Conservation (phyloP, 2,113 vertebrate species). For the Hemibagrus wyckioides region DNA sequence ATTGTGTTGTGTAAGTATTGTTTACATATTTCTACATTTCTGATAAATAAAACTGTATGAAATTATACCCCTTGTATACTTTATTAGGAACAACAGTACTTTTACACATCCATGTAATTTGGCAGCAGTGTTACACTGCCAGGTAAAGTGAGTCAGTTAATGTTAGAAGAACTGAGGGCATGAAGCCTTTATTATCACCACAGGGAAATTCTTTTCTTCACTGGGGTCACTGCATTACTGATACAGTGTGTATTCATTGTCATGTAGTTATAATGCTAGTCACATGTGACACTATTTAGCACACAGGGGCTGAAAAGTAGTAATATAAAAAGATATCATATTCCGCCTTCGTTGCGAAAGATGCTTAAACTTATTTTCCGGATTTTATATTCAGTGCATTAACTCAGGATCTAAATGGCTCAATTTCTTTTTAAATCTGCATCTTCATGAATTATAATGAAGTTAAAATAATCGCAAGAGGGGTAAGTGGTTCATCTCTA, state of each 20-base stretch:
- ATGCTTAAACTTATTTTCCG: neutral
- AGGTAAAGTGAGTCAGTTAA: neutral
- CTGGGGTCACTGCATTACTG: neutral
- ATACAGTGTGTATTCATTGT: neutral
- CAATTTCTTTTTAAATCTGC: neutral
- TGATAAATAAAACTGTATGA: neutral
- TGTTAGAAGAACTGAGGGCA: too few relatives aligned
- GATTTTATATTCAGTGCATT: neutral
- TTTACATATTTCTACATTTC: neutral
- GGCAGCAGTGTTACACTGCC: too few relatives aligned
- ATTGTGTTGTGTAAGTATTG: neutral
- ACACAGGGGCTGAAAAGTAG: neutral
- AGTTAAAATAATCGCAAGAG: neutral
- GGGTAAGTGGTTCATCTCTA: neutral
- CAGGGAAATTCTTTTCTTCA: too few relatives aligned
- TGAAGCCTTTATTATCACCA: too few relatives aligned
- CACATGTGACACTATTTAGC: neutral
- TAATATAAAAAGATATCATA: neutral
- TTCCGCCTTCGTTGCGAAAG: neutral
- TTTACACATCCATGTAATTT: neutral
- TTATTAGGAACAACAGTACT: too few relatives aligned
- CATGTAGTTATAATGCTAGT: neutral
- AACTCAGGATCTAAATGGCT: neutral
- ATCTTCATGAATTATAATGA: neutral
- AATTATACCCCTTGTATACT: too few relatives aligned